A percentile compares a stretch with the other conserved stretches of the same genome.
Conservation (phyloP, 2,797 vertebrate species). For the Zalophus californianus region DNA sequence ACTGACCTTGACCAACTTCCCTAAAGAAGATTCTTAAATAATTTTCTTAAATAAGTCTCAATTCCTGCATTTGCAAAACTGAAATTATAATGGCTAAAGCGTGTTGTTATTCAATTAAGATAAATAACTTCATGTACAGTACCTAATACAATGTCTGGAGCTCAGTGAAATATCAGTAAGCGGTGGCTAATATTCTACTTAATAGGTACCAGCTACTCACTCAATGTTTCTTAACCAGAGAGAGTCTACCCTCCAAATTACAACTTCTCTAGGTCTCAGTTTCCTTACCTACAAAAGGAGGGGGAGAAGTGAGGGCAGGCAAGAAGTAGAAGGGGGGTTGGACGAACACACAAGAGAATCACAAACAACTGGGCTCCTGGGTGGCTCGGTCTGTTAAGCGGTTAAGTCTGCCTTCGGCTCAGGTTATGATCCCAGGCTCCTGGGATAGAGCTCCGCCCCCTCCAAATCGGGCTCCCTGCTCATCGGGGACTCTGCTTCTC, state of each 20-base stretch:
- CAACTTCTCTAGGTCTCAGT: not conserved
- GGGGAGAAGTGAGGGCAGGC: not conserved
- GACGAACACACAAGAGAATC: not conserved
- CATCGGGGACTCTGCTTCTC: not conserved
- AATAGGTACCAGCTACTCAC: not conserved
- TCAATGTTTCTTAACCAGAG: constrained; percentile 39
- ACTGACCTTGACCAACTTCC: not conserved
- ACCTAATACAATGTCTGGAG: constrained; percentile 22
- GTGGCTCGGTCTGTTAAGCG: not conserved
- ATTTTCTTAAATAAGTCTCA: not conserved
- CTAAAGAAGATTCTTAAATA: not conserved
- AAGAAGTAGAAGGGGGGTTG: not conserved
- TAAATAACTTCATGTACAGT: constrained; percentile 29
- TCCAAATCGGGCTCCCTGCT: not conserved
- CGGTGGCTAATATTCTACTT: not conserved
- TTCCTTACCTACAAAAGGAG: not conserved
- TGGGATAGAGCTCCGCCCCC: not conserved
- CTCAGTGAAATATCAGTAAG: constrained; percentile 36
- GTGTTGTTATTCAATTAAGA: not conserved
- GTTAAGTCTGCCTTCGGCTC: not conserved
- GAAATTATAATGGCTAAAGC: constrained; percentile 37
- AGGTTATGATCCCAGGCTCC: not conserved
- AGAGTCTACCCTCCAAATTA: constrained; percentile 29
- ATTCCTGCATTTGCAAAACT: constrained; percentile 3
- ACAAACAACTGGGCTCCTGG: not conserved